Base-by-base conservation (phyloP, 2,113 vertebrate genomes). In the Barnardius zonarius region DNA sequence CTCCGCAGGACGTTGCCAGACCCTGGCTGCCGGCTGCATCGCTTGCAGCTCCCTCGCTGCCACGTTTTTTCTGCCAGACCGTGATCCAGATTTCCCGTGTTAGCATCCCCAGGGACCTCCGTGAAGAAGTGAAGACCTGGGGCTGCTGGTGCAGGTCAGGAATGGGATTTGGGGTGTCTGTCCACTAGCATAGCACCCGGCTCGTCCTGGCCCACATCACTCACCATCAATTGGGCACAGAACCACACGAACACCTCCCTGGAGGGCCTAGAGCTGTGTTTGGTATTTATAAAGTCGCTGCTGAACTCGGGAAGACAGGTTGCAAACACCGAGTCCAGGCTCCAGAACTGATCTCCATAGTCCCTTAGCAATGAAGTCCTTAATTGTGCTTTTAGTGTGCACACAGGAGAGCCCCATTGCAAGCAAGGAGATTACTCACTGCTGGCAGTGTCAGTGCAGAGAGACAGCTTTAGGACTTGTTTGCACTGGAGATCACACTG, bases 351-450 rank as follows among this genome's bases (percentile, higher is more conserved):
- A 27, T 64, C 59, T 73, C 63, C 59, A 6, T 2, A 8, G 48
- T 64, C 82, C 82, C 75, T 61, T 33, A 37, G 88, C 85, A 92
- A 93, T 85, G 1, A 7, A 51, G 69, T 11, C 68, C 66, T 33
- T 11, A 5, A 6, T 3, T 7, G 59, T 1, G 48, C 30, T 41
- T 63, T 43, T 23, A 28, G 49, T 28, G 86, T 4, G 9, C 49
- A 0, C 39, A 0, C 18, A 4, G 61, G 23, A 39, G 69, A 68
- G 57, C 31, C 61, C 76, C 30, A 1, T 2, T 0, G 59, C 0
- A 24, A 54, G 69, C 84, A 17, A 3, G 6, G 82, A 33, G 31
- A 20, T 78, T 35, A 1, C 35, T 33, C 46, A 0, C 8, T 13
- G 87, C 90, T 11, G 35, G 28, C 13, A 5, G 8, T 4, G 57